phyloP scores from a whole-genome alignment of 2,113 vertebrate genomes.

The Peromyscus maniculatus region DNA sequence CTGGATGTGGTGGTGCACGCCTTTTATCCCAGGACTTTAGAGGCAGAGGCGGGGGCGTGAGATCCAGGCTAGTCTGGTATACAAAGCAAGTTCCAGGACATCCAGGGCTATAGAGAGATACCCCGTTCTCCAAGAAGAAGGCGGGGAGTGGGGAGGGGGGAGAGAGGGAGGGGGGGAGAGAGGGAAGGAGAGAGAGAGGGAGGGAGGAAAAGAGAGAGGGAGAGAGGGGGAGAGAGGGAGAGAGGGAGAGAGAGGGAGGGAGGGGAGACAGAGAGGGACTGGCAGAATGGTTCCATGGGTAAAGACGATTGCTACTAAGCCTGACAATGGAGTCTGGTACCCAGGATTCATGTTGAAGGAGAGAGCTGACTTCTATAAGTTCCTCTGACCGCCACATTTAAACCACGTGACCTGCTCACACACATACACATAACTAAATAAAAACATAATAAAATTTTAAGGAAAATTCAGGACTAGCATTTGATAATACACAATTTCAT shows the following conservation, averaged over 20 bases:
- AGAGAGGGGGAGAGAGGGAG: neutral
- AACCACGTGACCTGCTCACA: neutral
- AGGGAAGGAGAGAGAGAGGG: neutral
- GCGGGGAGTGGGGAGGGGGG: neutral
- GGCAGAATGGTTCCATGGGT: accelerated
- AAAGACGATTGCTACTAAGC: neutral
- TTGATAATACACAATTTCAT: neutral
- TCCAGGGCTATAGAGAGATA: neutral
- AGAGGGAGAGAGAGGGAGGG: too few species aligned
- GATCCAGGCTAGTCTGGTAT: neutral
- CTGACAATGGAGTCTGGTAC: neutral
- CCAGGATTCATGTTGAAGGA: neutral
- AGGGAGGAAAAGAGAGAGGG: neutral
- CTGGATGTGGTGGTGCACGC: neutral
- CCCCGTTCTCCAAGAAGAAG: neutral
- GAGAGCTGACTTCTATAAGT: neutral
- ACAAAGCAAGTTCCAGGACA: neutral
- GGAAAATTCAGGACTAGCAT: neutral
- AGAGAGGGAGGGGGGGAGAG: too few species aligned
- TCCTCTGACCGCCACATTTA: neutral
- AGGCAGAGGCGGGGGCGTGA: neutral
- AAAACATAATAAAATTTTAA: neutral
- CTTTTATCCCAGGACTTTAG: neutral
- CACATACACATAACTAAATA: neutral
- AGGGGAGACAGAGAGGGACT: neutral